phyloP scores from a whole-genome alignment of 2,888 invertebrate genomes.

The Pecten maximus region DNA sequence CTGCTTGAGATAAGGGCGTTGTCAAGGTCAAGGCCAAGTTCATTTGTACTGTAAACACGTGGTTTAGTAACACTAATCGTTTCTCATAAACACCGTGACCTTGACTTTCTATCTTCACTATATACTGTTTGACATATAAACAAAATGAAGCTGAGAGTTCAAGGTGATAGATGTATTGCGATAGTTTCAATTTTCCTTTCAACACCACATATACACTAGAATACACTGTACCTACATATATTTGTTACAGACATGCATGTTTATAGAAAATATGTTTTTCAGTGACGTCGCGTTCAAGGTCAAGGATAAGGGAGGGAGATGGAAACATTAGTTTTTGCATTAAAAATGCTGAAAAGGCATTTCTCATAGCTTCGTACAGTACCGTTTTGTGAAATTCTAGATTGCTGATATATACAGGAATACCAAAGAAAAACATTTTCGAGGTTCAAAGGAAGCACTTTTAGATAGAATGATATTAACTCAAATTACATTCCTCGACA shows the following conservation, averaged over 20 bases:
- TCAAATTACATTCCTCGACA: too few species aligned
- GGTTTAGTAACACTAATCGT: background rate
- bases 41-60: slow-evolving; percentile 10
- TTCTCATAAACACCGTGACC: background rate
- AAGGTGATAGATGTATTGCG: background rate
- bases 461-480: too few species aligned
- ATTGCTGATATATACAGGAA: too few species aligned
- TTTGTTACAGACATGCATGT: too few species aligned
- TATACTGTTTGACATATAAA: background rate
- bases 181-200: too few species aligned
- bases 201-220: too few species aligned
- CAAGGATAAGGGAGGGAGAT: background rate
- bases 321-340: too few species aligned
- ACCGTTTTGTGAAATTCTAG: too few species aligned
- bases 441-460: too few species aligned
- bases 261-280: background rate
- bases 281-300: background rate
- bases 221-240: too few species aligned
- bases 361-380: too few species aligned
- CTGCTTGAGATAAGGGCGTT: background rate
- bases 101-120: background rate
- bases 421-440: too few species aligned
- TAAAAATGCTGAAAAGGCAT: background rate
- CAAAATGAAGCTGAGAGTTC: background rate
- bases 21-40: background rate